Conservation (phyloP, 2,888 invertebrate genomes). For the Aphodius granarius region DNA sequence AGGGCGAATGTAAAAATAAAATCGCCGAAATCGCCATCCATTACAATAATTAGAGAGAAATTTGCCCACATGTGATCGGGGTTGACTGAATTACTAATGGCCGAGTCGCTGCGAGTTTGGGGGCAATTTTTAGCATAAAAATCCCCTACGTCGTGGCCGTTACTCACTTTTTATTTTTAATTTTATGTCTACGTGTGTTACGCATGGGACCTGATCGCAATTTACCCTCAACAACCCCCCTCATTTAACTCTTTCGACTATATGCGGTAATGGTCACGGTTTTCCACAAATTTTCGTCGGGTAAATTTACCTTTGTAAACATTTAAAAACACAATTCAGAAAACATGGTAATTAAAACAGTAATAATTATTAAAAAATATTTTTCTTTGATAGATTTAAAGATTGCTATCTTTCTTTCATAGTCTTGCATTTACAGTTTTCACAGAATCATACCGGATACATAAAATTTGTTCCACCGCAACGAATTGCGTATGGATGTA, state of each 20-base stretch:
- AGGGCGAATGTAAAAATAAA: constrained; percentile 46
- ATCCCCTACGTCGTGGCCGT: constrained; percentile 27
- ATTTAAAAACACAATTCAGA: not conserved
- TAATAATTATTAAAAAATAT: too few species aligned
- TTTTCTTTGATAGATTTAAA: too few species aligned
- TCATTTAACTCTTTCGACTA: not conserved
- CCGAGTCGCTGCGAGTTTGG: constrained; percentile 41
- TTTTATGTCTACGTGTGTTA: constrained; percentile 32
- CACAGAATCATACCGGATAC: not conserved
- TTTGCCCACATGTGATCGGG: constrained; percentile 49
- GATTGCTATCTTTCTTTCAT: too few species aligned
- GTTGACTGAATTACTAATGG: constrained; percentile 50
- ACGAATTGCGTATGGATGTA: not conserved
- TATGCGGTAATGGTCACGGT: not conserved
- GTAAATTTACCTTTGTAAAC: not conserved
- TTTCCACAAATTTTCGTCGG: not conserved
- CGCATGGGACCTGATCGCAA: not conserved
- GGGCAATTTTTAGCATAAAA: constrained; percentile 43
- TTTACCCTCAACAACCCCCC: not conserved
- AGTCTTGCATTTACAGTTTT: not conserved
- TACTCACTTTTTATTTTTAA: constrained; percentile 35
- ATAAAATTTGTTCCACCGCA: not conserved
- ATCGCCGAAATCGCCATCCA: constrained; percentile 49
- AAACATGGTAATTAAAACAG: not conserved
- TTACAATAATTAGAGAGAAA: constrained; percentile 51